Percentiles rank a stretch among this genome's conserved stretches.
Evolutionary conservation across 1,140 invertebrate genomes (phyloP).

Genomic region (Drosophila mayri): DNA sequence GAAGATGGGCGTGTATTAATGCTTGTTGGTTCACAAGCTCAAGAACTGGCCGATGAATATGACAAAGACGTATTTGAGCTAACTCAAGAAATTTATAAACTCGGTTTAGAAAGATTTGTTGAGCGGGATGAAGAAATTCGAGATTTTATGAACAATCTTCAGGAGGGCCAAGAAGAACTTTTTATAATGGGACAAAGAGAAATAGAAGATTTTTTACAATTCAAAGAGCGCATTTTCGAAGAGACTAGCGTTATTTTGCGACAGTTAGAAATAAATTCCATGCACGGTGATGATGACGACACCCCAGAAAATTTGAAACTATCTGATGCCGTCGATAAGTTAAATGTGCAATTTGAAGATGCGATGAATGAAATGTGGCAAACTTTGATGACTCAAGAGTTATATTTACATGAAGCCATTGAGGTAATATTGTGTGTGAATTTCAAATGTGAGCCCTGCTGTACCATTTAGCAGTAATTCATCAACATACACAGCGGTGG

Average conservation of each 20-base stretch:
- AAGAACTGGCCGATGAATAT: constrained; percentile 81
- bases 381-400: constrained; percentile 90
- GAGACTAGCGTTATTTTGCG: constrained; percentile 66
- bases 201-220: constrained; percentile 61
- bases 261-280: constrained; percentile 41
- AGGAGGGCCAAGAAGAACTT: constrained; percentile 87
- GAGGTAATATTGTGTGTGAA: constrained; percentile 83
- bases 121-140: constrained; percentile 89
- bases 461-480: no score
- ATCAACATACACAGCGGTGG: no score
- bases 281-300: constrained; percentile 59
- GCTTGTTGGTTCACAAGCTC: constrained; percentile 88
- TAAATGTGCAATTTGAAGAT: constrained; percentile 84
- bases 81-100: constrained; percentile 89
- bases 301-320: constrained; percentile 71
- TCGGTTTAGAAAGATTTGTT: constrained; percentile 88
- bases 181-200: constrained; percentile 54
- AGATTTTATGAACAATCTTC: constrained; percentile 88
- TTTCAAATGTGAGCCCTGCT: no score
- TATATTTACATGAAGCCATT: constrained; percentile 92
- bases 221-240: constrained; percentile 61
- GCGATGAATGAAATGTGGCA: constrained; percentile 89
- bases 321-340: constrained; percentile 80
- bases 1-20: constrained; percentile 89
- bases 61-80: constrained; percentile 88